phyloP scores from a whole-genome alignment of 2,888 invertebrate genomes.

The Tipula helvola region DNA sequence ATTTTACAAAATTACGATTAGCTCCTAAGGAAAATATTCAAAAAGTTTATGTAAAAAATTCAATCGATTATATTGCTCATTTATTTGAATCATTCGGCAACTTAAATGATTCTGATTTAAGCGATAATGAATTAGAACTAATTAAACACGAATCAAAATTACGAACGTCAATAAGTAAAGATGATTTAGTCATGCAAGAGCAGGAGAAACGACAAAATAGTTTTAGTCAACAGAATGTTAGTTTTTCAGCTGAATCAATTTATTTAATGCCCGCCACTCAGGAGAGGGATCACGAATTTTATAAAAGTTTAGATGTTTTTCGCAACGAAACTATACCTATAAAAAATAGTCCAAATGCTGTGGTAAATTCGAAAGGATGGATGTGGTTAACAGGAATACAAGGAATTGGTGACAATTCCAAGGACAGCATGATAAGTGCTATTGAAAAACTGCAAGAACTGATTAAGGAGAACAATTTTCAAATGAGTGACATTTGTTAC shows the following conservation, averaged over 20 bases:
- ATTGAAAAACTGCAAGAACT: constrained; percentile 55
- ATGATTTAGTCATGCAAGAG: constrained; percentile 25
- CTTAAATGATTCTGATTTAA: constrained; percentile 49
- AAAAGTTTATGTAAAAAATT: constrained; percentile 41
- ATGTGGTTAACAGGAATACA: constrained; percentile 71
- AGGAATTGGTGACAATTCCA: constrained; percentile 52
- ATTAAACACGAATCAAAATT: constrained; percentile 39
- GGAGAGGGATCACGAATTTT: not conserved
- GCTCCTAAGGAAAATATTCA: constrained; percentile 44
- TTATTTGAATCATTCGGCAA: constrained; percentile 52
- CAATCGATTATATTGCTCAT: constrained; percentile 47
- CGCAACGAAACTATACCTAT: constrained; percentile 47
- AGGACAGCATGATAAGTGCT: constrained; percentile 54
- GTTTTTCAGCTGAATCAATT: not conserved
- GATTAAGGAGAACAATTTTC: constrained; percentile 29
- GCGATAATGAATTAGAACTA: constrained; percentile 47
- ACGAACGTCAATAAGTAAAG: constrained; percentile 34
- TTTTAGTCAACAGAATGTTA: not conserved
- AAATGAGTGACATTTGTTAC: constrained; percentile 57
- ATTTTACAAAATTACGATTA: constrained; percentile 70
- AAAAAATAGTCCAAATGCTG: constrained; percentile 47
- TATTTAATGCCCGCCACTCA: constrained; percentile 18
- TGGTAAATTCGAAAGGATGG: constrained; percentile 65
- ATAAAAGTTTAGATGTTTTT: constrained; percentile 34
- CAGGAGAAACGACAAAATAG: constrained; percentile 28